Evolutionary conservation across 2,113 vertebrate species (phyloP).

Genomic region (Motacilla tschutschensis): DNA sequence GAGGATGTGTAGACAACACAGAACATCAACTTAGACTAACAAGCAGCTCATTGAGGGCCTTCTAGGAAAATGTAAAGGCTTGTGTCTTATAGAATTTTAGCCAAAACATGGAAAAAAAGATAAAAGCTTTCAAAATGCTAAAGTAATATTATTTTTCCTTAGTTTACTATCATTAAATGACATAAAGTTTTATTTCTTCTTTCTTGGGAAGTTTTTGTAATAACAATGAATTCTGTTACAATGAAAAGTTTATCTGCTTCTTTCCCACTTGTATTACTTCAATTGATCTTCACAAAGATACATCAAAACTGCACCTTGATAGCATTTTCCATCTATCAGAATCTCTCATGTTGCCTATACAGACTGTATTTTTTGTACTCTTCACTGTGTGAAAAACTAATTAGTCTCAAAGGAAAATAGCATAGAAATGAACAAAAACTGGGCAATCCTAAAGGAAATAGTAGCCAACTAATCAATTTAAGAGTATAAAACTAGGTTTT

Average conservation of each 20-base stretch:
- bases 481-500: not conserved
- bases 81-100: not conserved
- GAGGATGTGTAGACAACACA: not conserved
- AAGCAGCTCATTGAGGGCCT: not conserved
- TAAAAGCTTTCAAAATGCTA: not conserved
- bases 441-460: not conserved
- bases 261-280: not conserved
- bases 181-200: not conserved
- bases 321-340: not conserved
- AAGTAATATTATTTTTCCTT: not conserved
- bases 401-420: not conserved
- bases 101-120: not conserved
- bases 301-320: not conserved
- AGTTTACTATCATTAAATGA: not conserved
- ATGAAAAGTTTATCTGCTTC: not conserved
- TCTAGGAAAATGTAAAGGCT: not conserved
- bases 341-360: not conserved
- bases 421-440: not conserved
- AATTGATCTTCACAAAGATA: not conserved
- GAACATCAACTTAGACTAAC: not conserved
- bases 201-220: not conserved
- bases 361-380: not conserved
- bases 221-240: not conserved
- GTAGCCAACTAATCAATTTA: slow-evolving; percentile 22
- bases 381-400: not conserved